Percentiles rank a stretch among this genome's conserved stretches.
Conservation (phyloP, 2,797 vertebrate genomes). For the Pangasius mekongensis region DNA sequence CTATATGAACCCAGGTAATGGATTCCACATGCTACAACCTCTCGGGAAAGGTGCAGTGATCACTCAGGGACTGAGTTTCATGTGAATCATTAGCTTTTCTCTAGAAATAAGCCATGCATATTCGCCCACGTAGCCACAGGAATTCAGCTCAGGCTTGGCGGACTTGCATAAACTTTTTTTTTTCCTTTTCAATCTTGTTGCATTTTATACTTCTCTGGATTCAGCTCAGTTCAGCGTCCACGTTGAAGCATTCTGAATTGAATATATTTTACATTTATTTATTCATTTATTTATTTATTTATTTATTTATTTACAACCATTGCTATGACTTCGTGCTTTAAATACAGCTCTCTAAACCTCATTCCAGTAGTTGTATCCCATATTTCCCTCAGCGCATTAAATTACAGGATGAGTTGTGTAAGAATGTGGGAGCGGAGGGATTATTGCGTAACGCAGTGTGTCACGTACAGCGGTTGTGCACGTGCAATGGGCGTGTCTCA, state of each 20-base stretch:
- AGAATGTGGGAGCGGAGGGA: background rate
- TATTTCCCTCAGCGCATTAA: background rate
- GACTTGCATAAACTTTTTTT: background rate
- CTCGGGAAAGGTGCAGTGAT: background rate
- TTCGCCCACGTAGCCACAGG: background rate
- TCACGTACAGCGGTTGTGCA: slow-evolving; percentile 4
- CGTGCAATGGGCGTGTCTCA: slow-evolving; percentile 4
- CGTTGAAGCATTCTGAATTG: background rate
- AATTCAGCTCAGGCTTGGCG: background rate
- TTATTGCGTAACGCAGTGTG: slow-evolving; percentile 12
- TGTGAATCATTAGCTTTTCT: background rate
- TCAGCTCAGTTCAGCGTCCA: background rate
- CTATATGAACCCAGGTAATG: too few species aligned
- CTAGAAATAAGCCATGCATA: background rate
- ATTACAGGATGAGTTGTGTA: background rate
- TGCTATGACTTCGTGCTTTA: background rate
- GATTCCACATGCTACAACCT: background rate
- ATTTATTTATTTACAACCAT: background rate
- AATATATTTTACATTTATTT: background rate
- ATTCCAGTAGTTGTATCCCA: background rate
- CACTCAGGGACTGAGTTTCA: background rate
- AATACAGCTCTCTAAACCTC: background rate
- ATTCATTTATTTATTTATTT: background rate
- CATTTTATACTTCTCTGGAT: background rate
- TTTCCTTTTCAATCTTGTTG: background rate